These are phyloP conservation scores for Phocoena sinus DNA, from an alignment of 2,113 vertebrate genomes.

Conservation along the genomic window DNA sequence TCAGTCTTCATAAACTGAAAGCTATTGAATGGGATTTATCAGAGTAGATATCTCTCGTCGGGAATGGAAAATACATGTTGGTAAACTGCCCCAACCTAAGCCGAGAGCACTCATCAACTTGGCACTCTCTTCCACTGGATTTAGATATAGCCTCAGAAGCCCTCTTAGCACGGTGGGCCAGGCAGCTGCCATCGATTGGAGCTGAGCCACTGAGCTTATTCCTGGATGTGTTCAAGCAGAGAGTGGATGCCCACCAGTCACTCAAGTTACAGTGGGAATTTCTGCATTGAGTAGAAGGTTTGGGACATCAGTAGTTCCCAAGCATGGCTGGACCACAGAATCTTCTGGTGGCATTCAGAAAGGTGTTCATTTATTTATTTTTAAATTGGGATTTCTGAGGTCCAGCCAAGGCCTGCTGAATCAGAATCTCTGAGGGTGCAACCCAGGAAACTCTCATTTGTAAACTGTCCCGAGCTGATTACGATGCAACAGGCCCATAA, in stretches of 20 bases:
- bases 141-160: background rate
- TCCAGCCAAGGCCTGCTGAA: background rate
- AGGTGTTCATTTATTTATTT: background rate
- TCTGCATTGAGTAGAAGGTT: background rate
- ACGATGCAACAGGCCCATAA: background rate
- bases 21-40: background rate
- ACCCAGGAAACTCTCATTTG: background rate
- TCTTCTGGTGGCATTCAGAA: background rate
- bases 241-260: background rate
- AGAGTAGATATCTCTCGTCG: background rate
- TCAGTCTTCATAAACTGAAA: background rate
- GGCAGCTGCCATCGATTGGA: background rate
- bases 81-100: background rate
- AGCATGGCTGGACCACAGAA: background rate
- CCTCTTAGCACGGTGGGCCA: accelerated
- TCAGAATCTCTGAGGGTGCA: background rate
- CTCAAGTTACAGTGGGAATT: background rate
- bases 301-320: background rate
- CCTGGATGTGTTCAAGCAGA: background rate
- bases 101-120: background rate
- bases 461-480: background rate
- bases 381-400: background rate
- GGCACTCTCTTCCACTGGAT: background rate
- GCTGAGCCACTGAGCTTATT: background rate
- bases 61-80: background rate